These are phyloP conservation scores for Hylia prasina DNA, from an alignment of 2,113 vertebrate genomes.

Conservation along the genomic window DNA sequence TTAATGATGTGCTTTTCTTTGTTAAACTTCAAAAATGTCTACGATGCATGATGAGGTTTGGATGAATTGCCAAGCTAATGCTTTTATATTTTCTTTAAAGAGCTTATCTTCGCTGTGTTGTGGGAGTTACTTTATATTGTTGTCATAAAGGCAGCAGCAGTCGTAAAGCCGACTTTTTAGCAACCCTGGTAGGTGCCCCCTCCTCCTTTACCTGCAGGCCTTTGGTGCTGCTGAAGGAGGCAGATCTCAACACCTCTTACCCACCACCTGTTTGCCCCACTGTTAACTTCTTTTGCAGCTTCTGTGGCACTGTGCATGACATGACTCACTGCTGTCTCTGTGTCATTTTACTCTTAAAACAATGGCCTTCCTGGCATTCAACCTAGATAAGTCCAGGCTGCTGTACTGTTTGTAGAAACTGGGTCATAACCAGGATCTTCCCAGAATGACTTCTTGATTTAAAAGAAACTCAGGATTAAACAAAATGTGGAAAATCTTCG, in stretches of 20 bases:
- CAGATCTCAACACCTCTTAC: neutral
- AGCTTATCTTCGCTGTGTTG: conserved; percentile 77
- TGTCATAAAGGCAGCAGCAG: conserved; percentile 73
- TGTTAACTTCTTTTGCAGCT: neutral
- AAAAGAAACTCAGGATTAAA: conserved; percentile 30
- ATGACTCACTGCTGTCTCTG: neutral
- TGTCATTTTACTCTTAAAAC: conserved; percentile 27
- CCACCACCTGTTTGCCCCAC: neutral
- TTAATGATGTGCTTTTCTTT: conserved; percentile 85
- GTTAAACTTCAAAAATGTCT: conserved; percentile 84
- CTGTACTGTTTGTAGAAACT: conserved; percentile 11
- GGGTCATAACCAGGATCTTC: conserved; percentile 9
- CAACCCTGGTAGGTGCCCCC: conserved; percentile 37
- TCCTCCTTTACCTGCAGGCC: conserved; percentile 22
- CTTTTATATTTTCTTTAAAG: conserved; percentile 83
- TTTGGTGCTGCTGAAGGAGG: neutral
- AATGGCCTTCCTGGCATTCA: conserved; percentile 14
- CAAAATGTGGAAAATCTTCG: conserved; percentile 14
- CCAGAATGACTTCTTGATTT: neutral
- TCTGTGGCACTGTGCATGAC: neutral
- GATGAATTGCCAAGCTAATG: conserved; percentile 80
- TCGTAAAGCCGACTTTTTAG: conserved; percentile 68
- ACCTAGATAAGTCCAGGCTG: neutral
- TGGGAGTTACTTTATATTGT: conserved; percentile 76
- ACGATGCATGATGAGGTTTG: conserved; percentile 77